These are phyloP conservation scores for Mystacornis crossleyi DNA, from an alignment of 2,113 vertebrate species.

Conservation along the genomic window DNA sequence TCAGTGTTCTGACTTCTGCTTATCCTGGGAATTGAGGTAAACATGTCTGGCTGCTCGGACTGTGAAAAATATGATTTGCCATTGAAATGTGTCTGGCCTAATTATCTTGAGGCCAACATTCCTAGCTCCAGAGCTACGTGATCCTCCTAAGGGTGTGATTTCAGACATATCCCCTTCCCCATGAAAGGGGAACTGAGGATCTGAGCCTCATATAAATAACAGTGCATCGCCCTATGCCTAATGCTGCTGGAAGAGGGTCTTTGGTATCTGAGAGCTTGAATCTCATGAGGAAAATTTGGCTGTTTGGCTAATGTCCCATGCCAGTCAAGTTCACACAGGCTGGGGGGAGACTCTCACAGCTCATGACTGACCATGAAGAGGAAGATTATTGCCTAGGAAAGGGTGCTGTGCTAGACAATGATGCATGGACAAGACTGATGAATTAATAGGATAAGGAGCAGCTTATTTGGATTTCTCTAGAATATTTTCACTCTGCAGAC, in stretches of 20 bases:
- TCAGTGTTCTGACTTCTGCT: conserved; percentile 12
- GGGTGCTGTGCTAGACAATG: not conserved
- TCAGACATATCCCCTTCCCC: not conserved
- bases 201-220: not conserved
- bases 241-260: not conserved
- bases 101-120: conserved; percentile 33
- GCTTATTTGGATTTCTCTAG: not conserved
- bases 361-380: not conserved
- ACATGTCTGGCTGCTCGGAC: not conserved
- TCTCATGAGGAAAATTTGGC: not conserved
- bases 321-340: not conserved
- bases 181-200: not conserved
- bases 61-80: conserved; percentile 17
- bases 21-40: conserved; percentile 38
- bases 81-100: conserved; percentile 15
- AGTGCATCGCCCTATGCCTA: not conserved
- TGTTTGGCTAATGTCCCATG: not conserved
- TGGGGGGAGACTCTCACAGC: not conserved
- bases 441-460: conserved; percentile 29
- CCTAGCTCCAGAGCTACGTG: not conserved
- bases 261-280: not conserved
- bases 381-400: conserved; percentile 16
- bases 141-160: conserved; percentile 18
- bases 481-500: conserved; percentile 3
- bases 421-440: not conserved